A percentile compares a stretch with the other conserved stretches of the same genome.
Conservation (phyloP, 2,888 invertebrate species). For the Gortyna flavago region DNA sequence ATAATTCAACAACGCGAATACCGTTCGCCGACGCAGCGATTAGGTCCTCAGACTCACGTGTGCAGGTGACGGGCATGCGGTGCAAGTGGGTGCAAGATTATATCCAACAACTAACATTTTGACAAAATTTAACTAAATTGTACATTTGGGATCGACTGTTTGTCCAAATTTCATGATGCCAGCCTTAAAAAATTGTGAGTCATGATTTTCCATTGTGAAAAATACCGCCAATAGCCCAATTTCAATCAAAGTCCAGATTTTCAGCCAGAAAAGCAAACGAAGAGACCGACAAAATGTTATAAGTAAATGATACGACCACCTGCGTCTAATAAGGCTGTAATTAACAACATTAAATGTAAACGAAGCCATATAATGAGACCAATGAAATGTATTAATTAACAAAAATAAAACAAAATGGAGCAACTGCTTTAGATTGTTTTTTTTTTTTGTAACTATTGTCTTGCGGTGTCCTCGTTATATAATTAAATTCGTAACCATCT, state of each 20-base stretch:
- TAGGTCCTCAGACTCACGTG: too few species aligned
- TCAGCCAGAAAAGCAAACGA: background rate
- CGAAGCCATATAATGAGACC: conserved; percentile 9
- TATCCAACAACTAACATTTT: background rate
- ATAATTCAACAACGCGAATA: too few species aligned
- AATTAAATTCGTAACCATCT: conserved; percentile 18
- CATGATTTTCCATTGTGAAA: background rate
- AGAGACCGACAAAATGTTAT: too few species aligned
- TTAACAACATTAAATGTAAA: conserved; percentile 11
- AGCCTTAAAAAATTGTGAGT: background rate
- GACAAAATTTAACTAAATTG: too few species aligned
- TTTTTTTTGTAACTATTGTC: background rate
- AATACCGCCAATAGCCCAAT: background rate
- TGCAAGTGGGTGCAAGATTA: background rate
- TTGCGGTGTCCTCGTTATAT: background rate
- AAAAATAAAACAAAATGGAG: conserved; percentile 22
- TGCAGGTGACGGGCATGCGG: too few species aligned
- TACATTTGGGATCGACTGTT: background rate
- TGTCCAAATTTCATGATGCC: background rate
- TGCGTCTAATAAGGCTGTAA: background rate
- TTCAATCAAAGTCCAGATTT: background rate
- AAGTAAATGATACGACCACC: background rate
- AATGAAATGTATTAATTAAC: background rate
- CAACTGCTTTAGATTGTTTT: conserved; percentile 13
- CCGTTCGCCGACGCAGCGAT: too few species aligned